Evolutionary conservation across 2,888 invertebrate genomes (phyloP).

Genomic region (Lampropteryx suffumata): DNA sequence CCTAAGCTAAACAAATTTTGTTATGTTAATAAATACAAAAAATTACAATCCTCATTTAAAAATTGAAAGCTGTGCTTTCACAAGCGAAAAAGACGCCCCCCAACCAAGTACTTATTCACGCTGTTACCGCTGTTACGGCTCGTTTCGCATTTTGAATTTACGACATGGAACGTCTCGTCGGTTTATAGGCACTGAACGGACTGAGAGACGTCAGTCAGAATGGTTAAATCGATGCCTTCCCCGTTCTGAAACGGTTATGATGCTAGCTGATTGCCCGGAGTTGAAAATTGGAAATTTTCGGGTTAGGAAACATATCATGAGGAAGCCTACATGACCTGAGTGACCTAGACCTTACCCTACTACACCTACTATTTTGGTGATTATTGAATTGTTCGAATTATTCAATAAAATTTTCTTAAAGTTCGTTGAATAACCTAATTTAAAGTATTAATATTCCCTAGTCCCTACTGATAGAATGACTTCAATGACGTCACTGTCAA

Average conservation of each 20-base stretch:
- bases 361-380: too few relatives aligned
- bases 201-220: conserved; percentile 20
- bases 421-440: too few relatives aligned
- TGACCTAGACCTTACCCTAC: too few relatives aligned
- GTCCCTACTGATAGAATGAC: neutral
- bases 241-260: conserved; percentile 15
- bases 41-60: neutral
- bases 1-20: too few relatives aligned
- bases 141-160: conserved; percentile 23
- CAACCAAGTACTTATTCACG: conserved; percentile 19
- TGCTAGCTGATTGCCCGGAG: conserved; percentile 10
- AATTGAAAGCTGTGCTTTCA: conserved; percentile 5
- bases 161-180: conserved; percentile 19
- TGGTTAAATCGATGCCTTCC: conserved; percentile 20
- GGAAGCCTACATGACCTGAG: too few relatives aligned
- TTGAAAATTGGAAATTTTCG: conserved; percentile 6
- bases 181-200: conserved; percentile 17
- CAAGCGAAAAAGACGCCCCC: conserved; percentile 17
- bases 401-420: too few relatives aligned
- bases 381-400: too few relatives aligned
- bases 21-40: too few relatives aligned
- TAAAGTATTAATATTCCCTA: too few relatives aligned
- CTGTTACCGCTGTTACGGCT: conserved; percentile 18
- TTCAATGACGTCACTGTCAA: neutral
- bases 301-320: neutral